A percentile compares a stretch with the other conserved stretches of the same genome.
Evolutionary conservation across 2,113 vertebrate species (phyloP).

Genomic region (Stegastes partitus): DNA sequence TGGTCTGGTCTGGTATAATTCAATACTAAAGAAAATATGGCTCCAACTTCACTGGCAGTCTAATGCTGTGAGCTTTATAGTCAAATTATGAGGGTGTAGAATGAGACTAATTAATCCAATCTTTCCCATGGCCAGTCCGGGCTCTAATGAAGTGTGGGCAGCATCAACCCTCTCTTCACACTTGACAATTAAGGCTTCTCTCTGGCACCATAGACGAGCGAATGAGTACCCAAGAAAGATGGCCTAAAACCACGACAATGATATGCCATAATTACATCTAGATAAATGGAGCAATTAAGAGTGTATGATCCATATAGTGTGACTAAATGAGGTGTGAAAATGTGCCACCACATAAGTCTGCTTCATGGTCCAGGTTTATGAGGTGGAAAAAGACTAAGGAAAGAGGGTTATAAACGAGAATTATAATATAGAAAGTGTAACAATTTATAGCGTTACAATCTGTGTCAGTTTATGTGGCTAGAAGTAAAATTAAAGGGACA

Average conservation of each 20-base stretch:
- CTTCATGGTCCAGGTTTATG: constrained; percentile 25
- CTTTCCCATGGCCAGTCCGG: constrained; percentile 25
- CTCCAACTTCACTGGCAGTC: not conserved
- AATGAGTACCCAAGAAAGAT: constrained; percentile 38
- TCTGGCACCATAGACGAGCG: constrained; percentile 31
- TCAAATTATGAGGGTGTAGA: constrained; percentile 25
- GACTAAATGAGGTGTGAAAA: constrained; percentile 54
- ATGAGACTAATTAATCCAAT: constrained; percentile 48
- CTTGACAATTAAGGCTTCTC: constrained; percentile 55
- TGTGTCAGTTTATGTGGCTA: not conserved
- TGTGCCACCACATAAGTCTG: constrained; percentile 29
- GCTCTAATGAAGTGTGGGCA: constrained; percentile 44
- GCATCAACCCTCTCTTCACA: constrained; percentile 27
- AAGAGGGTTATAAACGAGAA: not conserved
- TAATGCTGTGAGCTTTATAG: constrained; percentile 6
- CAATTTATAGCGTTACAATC: not conserved
- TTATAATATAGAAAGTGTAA: not conserved
- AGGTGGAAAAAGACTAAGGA: constrained; percentile 26
- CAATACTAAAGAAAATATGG: not conserved
- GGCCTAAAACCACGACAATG: constrained; percentile 43
- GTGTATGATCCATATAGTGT: constrained; percentile 41
- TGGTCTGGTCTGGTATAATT: not conserved
- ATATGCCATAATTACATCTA: constrained; percentile 58
- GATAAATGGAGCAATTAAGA: constrained; percentile 64
- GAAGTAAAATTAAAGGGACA: constrained; percentile 1